These are phyloP conservation scores for Lucilia sericata DNA, from an alignment of 1,140 invertebrate species.

Conservation along the genomic window DNA sequence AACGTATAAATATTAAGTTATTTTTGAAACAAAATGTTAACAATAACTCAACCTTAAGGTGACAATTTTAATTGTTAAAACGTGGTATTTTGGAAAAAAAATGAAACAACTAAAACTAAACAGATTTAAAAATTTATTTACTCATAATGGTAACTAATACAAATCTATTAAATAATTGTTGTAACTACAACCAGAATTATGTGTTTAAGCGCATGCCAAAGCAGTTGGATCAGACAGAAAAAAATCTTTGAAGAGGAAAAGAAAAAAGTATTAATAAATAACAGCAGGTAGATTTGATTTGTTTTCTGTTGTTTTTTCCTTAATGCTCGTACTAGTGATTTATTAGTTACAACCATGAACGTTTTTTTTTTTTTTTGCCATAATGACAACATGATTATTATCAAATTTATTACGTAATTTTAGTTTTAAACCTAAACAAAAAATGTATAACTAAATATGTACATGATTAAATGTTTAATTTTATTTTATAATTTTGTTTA, in stretches of 20 bases:
- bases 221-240: background rate
- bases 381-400: background rate
- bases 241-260: background rate
- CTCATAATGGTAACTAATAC: background rate
- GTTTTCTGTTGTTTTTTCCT: background rate
- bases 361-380: background rate
- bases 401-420: background rate
- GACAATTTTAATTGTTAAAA: background rate
- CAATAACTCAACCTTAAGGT: background rate
- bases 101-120: background rate
- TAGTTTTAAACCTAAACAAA: background rate
- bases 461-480: background rate
- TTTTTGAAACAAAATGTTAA: no score
- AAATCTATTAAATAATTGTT: background rate
- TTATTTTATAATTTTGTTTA: background rate
- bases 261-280: background rate
- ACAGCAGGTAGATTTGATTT: background rate
- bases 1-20: no score
- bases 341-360: background rate
- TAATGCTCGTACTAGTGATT: background rate
- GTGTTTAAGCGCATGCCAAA: background rate
- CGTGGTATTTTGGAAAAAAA: conserved; percentile 4
- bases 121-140: background rate
- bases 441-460: background rate
- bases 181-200: background rate